Evolutionary conservation across 2,888 invertebrate species (phyloP).

Genomic region (Monoplex corrugatus): DNA sequence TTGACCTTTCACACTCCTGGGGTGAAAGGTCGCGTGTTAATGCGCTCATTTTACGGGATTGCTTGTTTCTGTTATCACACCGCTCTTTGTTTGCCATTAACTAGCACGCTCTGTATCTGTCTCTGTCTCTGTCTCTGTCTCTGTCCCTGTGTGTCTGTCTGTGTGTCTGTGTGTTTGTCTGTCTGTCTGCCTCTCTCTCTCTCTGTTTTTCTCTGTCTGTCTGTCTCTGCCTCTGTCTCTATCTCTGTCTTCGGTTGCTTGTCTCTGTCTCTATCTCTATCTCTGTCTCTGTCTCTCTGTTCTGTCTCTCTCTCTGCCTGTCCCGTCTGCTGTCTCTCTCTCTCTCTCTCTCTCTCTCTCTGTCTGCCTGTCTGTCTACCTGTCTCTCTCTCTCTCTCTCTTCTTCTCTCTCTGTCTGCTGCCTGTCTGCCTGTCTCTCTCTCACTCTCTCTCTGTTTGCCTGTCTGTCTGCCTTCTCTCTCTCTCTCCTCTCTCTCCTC

Average conservation of each 20-base stretch:
- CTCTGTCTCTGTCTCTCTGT: no score
- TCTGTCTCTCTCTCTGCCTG: no score
- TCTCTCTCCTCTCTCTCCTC: no score
- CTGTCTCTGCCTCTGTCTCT: no score
- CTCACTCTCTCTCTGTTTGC: background rate
- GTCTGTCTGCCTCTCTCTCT: no score
- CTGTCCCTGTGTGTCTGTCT: background rate
- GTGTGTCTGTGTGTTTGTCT: no score
- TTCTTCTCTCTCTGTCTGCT: background rate
- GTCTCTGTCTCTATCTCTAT: no score
- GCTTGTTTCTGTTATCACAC: background rate
- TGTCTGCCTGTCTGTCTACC: background rate
- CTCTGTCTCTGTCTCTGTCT: background rate
- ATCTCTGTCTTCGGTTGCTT: no score
- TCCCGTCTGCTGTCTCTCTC: background rate
- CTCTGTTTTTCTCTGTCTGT: no score
- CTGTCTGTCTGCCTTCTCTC: background rate
- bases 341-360: background rate
- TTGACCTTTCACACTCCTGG: background rate
- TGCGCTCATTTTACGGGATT: background rate
- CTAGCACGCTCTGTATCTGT: no score
- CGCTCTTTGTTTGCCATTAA: background rate
- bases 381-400: background rate
- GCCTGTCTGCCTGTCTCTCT: background rate
- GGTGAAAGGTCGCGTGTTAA: background rate